phyloP scores from a whole-genome alignment of 2,113 vertebrate genomes.

The Scytalopus superciliaris region DNA sequence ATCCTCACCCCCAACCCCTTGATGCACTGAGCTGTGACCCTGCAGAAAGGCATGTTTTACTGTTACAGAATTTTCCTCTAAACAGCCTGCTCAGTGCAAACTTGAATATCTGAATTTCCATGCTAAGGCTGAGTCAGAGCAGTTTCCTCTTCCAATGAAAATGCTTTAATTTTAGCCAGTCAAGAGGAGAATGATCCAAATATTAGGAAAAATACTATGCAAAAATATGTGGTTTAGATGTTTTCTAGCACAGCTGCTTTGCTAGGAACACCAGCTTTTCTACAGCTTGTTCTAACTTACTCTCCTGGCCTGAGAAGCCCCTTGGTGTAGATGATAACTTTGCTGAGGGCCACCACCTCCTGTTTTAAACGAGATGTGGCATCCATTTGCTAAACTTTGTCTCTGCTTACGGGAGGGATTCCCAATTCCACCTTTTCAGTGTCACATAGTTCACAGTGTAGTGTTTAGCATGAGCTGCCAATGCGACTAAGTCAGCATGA shows the following conservation, averaged over 20 bases:
- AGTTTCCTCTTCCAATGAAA: neutral
- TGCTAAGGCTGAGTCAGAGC: neutral
- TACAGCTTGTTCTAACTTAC: neutral
- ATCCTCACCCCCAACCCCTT: neutral
- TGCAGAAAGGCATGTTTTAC: neutral
- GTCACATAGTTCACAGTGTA: neutral
- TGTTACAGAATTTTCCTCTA: neutral
- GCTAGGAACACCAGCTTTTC: neutral
- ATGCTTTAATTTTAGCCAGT: neutral
- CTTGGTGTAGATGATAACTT: neutral
- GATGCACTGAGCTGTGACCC: neutral
- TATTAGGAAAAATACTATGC: neutral
- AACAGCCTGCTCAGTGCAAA: neutral
- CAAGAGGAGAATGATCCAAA: neutral
- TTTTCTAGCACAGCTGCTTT: neutral
- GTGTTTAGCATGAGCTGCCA: neutral
- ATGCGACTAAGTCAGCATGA: neutral
- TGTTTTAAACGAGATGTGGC: neutral
- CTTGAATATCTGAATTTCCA: neutral
- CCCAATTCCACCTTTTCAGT: neutral
- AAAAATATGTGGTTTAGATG: neutral
- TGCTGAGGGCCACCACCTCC: accelerated
- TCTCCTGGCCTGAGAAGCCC: neutral
- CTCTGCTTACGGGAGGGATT: neutral
- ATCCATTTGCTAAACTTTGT: neutral